Evolutionary conservation across 2,888 invertebrate species (phyloP).

Genomic region (Agrypnus murinus): DNA sequence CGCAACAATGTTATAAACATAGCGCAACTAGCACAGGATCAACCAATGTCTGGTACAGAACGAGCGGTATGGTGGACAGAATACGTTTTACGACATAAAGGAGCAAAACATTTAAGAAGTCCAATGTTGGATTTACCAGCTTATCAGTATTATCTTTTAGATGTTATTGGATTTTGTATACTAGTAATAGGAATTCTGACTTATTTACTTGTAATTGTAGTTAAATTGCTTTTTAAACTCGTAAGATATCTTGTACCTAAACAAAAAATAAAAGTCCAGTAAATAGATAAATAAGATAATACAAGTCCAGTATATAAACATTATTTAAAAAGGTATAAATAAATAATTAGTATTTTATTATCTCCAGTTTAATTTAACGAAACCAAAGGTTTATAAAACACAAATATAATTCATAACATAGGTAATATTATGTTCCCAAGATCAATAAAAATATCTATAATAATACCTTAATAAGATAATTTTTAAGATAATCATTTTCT

Average conservation of each 20-base stretch:
- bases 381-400: background rate
- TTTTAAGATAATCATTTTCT: conserved; percentile 68
- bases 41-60: conserved; percentile 4
- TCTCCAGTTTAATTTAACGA: background rate
- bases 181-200: too few relatives aligned
- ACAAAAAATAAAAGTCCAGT: too few relatives aligned
- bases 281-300: too few relatives aligned
- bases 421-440: background rate
- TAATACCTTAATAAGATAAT: conserved; percentile 58
- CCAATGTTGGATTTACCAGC: background rate
- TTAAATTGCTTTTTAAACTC: too few relatives aligned
- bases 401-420: background rate
- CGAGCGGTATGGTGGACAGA: conserved; percentile 7
- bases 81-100: background rate
- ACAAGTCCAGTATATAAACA: too few relatives aligned
- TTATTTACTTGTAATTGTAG: too few relatives aligned
- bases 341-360: too few relatives aligned
- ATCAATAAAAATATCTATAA: background rate
- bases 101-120: background rate
- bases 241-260: too few relatives aligned
- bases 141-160: conserved; percentile 2
- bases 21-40: background rate
- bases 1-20: too few relatives aligned
- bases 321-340: too few relatives aligned
- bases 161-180: background rate